These are phyloP conservation scores for Rhynchomys soricoides DNA, from an alignment of 2,113 vertebrate species.

Conservation along the genomic window DNA sequence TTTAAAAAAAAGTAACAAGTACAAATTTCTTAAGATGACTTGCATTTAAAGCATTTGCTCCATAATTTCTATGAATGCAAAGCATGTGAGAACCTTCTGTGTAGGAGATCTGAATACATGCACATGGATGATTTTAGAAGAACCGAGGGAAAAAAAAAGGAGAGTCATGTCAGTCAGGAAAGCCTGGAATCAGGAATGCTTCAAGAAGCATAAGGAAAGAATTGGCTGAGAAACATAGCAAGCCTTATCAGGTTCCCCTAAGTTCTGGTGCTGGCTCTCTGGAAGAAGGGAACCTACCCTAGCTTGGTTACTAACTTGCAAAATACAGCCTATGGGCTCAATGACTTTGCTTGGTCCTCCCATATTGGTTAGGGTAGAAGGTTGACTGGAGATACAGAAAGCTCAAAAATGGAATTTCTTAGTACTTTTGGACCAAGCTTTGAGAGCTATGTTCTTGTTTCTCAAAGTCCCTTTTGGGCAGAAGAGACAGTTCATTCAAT, in stretches of 20 bases:
- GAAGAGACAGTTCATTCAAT: neutral
- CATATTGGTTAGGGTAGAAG: neutral
- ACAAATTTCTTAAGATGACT: constrained; percentile 83
- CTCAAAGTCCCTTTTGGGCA: neutral
- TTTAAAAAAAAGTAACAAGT: constrained; percentile 88
- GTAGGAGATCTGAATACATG: constrained; percentile 72
- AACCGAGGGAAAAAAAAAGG: constrained; percentile 5
- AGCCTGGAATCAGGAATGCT: neutral
- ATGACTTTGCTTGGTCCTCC: neutral
- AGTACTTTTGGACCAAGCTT: neutral
- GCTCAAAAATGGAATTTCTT: neutral
- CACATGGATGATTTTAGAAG: constrained; percentile 76
- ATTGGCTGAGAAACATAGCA: neutral
- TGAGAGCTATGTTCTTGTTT: neutral
- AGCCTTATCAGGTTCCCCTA: neutral
- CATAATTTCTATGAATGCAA: constrained; percentile 83
- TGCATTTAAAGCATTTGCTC: constrained; percentile 79
- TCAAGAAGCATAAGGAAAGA: neutral
- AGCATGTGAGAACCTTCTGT: constrained; percentile 78
- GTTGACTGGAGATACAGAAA: neutral
- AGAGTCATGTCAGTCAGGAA: constrained; percentile 37
- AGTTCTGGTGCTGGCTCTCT: accelerated
- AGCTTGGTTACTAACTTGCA: accelerated
- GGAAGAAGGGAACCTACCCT: neutral
- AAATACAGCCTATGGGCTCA: neutral